Evolutionary conservation across 2,797 vertebrate genomes (phyloP).

Genomic region (Lycodopsis pacificus): DNA sequence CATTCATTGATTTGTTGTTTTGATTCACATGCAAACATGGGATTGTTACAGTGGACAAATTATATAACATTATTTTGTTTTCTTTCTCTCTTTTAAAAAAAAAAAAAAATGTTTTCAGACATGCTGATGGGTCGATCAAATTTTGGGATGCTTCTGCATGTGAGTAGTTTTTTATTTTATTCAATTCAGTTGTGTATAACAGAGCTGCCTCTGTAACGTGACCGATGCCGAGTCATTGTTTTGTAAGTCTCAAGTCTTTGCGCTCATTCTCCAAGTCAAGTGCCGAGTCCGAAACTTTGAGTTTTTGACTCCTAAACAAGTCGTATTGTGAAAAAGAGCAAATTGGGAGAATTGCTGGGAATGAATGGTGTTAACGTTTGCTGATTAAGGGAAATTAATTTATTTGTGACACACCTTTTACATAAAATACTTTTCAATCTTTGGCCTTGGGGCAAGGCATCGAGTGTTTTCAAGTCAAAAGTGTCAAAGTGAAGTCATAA

Average conservation of each 20-base stretch:
- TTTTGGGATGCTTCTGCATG: conserved; percentile 99
- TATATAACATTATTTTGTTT: not conserved
- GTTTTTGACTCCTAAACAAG: too few species aligned
- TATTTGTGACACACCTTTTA: too few species aligned
- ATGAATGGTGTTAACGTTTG: too few species aligned
- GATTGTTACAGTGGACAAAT: not conserved
- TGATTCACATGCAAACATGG: not conserved
- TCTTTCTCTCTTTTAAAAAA: conserved; percentile 3
- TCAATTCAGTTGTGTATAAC: not conserved
- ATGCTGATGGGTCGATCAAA: conserved; percentile 97
- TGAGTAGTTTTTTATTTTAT: conserved; percentile 80
- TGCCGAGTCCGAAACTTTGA: too few species aligned
- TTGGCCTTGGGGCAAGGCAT: too few species aligned
- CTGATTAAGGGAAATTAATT: too few species aligned
- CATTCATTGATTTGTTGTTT: not conserved
- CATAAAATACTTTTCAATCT: too few species aligned
- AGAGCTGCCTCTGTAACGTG: not conserved
- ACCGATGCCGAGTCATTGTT: not conserved
- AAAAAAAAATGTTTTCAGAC: conserved; percentile 78
- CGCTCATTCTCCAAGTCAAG: not conserved
- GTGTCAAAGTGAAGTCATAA: too few species aligned
- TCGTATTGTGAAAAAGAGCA: too few species aligned
- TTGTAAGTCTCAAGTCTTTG: not conserved
- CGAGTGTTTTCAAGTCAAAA: too few species aligned
- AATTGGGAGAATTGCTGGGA: too few species aligned